Evolutionary conservation across 2,797 vertebrate species (phyloP).

Genomic region (Labroides dimidiatus): DNA sequence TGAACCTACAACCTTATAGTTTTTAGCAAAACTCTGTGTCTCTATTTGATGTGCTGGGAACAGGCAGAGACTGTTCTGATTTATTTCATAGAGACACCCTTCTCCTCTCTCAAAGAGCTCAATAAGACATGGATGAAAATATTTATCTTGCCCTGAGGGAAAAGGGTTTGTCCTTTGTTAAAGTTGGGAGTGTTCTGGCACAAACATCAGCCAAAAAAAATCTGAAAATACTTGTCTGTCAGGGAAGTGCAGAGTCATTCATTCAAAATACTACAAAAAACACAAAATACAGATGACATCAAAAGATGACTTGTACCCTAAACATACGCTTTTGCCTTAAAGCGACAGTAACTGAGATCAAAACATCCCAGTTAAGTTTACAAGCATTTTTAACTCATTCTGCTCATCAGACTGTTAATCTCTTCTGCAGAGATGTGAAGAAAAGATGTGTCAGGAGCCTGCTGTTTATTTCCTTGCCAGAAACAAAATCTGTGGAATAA

Average conservation of each 20-base stretch:
- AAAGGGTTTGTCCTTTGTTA: slow-evolving; percentile 2
- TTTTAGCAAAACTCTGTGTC: neutral
- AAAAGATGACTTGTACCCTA: neutral
- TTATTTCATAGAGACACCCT: neutral
- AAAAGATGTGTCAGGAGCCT: too few relatives aligned
- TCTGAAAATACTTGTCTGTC: neutral
- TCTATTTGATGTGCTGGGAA: neutral
- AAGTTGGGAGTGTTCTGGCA: neutral
- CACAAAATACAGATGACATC: too few relatives aligned
- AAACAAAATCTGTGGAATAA: too few relatives aligned
- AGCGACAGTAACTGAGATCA: neutral
- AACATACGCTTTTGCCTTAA: neutral
- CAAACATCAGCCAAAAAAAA: slow-evolving; percentile 3
- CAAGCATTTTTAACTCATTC: too few relatives aligned
- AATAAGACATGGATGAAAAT: too few relatives aligned
- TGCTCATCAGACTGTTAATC: too few relatives aligned
- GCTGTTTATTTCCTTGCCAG: too few relatives aligned
- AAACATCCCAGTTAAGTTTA: too few relatives aligned
- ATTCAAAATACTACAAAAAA: neutral
- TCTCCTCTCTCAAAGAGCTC: neutral
- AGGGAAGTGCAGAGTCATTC: neutral
- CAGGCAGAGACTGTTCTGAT: neutral
- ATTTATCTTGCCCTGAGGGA: neutral
- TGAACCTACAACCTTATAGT: neutral
- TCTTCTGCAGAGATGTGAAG: too few relatives aligned